Evolutionary conservation across 2,888 invertebrate species (phyloP), one percentile per base, ranked within the genome.

Genomic region (Megastigmus dorsalis): DNA sequence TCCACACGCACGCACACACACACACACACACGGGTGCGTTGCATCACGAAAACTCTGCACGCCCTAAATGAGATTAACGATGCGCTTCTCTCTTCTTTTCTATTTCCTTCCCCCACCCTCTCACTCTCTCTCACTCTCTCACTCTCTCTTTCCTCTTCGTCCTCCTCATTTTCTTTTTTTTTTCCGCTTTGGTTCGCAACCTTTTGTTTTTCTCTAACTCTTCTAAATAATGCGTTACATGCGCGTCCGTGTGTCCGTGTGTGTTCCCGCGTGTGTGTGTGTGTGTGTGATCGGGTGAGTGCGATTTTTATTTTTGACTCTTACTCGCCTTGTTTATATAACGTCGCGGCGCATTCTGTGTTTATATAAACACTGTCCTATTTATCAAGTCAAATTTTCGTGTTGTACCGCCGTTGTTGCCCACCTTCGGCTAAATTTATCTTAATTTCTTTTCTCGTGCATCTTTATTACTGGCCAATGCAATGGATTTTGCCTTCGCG

Each of bases 351-450:
- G 6, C 43, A 2, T n/a, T n/a, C 18, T 23, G 26, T 72, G 73
- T 67, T 74, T 74, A 74, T 68, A 74, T 67, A 74, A 74, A 74
- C 73, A 74, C 33, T 50, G 73, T 7, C 55, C 67, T 74, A 74
- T 74, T 62, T 67, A 62, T 74, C 67, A 72, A 72, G 59, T 59
- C 57, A 52, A 66, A 66, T 72, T 38, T 43, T 59, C 38, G 65
- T 5, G 3, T 28, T 63, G 23, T 54, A 62, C n/a, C n/a, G n/a
- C n/a, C n/a, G n/a, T n/a, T n/a, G n/a, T n/a, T n/a, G n/a, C n/a
- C n/a, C n/a, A n/a, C n/a, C n/a, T n/a, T n/a, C n/a, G n/a, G n/a
- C n/a, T n/a, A n/a, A n/a, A n/a, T n/a, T n/a, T n/a, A n/a, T n/a
- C n/a, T n/a, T n/a, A n/a, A n/a, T n/a, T n/a, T n/a, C n/a, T n/a